Percentiles rank a stretch among this genome's conserved stretches.
These are phyloP conservation scores for Auanema freiburgensis DNA, from an alignment of 2,888 invertebrate genomes.

Conservation along the genomic window DNA sequence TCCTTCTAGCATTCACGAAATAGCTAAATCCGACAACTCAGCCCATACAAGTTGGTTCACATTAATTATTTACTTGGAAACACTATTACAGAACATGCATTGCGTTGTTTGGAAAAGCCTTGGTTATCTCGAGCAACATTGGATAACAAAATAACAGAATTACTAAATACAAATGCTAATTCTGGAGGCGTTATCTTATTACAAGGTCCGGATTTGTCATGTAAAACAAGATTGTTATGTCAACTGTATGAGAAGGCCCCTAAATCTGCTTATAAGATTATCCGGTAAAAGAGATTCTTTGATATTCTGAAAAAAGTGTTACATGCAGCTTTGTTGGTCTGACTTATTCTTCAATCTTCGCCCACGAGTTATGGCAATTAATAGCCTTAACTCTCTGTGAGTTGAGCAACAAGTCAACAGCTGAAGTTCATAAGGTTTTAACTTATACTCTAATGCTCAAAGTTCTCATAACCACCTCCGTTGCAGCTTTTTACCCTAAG, in stretches of 20 bases:
- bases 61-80: not conserved
- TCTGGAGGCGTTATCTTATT: conserved; percentile 16
- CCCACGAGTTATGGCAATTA: conserved; percentile 56
- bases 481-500: conserved; percentile 27
- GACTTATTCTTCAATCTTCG: conserved; percentile 52
- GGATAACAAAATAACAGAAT: conserved; percentile 13
- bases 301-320: not conserved
- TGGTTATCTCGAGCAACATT: conserved; percentile 12
- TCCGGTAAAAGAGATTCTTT: conserved; percentile 20
- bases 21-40: conserved; percentile 22
- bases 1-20: conserved; percentile 21
- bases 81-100: conserved; percentile 3
- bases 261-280: conserved; percentile 33
- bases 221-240: conserved; percentile 38
- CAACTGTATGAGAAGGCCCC: conserved; percentile 31
- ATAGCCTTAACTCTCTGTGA: conserved; percentile 31
- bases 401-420: conserved; percentile 25
- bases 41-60: conserved; percentile 24
- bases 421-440: conserved; percentile 19
- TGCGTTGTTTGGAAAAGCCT: conserved; percentile 7
- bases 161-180: conserved; percentile 7
- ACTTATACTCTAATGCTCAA: not conserved
- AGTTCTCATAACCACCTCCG: not conserved
- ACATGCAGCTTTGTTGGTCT: conserved; percentile 43
- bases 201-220: conserved; percentile 31